A percentile compares a stretch with the other conserved stretches of the same genome.
These are phyloP conservation scores for Ceratina australensis DNA, from an alignment of 1,140 invertebrate genomes.

Conservation along the genomic window DNA sequence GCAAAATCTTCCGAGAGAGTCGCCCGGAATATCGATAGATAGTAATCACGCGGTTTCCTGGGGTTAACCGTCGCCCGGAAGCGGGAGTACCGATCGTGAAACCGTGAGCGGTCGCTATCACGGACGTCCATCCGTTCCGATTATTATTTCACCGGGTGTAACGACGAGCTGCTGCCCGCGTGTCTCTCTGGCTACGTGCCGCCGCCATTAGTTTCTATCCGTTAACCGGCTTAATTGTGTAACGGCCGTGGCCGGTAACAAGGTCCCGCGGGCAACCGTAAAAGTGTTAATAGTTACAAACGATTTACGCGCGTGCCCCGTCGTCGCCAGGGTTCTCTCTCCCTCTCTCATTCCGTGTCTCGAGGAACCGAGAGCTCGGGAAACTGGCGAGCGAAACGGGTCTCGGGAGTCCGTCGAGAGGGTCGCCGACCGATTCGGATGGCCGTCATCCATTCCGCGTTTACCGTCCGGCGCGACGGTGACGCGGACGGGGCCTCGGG, in stretches of 20 bases:
- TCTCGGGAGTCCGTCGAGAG: background rate
- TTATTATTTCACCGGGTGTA: slow-evolving; percentile 5
- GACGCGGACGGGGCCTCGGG: background rate
- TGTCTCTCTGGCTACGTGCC: background rate
- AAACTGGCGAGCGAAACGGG: background rate
- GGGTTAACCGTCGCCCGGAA: background rate
- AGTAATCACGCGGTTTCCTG: too few species aligned
- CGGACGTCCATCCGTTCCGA: background rate
- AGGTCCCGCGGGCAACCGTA: slow-evolving; percentile 3
- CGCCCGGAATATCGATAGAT: too few species aligned
- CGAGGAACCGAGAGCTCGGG: too few species aligned
- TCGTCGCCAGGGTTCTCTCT: background rate
- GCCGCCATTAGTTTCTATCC: slow-evolving; percentile 17
- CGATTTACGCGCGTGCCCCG: slow-evolving; percentile 25
- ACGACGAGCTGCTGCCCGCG: background rate
- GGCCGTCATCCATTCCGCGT: slow-evolving; percentile 42
- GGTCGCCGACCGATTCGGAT: slow-evolving; percentile 34
- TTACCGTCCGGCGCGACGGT: slow-evolving; percentile 2
- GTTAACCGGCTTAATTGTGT: slow-evolving; percentile 32
- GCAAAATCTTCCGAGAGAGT: background rate
- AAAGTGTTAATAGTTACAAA: slow-evolving; percentile 44
- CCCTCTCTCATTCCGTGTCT: too few species aligned
- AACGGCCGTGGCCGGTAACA: slow-evolving; percentile 5
- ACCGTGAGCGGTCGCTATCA: background rate
- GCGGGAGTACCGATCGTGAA: background rate